These are phyloP conservation scores for Gymnopithys bicolor DNA, from an alignment of 2,797 vertebrate species.

Conservation along the genomic window DNA sequence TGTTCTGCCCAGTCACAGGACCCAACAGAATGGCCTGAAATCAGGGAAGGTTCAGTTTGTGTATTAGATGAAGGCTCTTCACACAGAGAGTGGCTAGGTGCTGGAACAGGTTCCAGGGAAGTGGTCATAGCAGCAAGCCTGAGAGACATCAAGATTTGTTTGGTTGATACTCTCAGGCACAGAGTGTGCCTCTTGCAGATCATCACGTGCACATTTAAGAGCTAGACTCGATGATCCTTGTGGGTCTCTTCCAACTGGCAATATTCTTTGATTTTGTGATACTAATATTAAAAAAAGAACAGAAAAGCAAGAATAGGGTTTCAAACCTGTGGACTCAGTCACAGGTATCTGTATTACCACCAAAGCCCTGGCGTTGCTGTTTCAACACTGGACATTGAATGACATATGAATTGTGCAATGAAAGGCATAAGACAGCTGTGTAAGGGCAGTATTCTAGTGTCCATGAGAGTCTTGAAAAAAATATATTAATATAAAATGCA, in stretches of 20 bases:
- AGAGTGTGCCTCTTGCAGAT: not conserved
- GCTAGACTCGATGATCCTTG: not conserved
- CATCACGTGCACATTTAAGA: not conserved
- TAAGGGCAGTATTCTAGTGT: not conserved
- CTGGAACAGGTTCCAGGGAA: not conserved
- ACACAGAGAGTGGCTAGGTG: not conserved
- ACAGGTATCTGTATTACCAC: not conserved
- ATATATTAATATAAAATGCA: not conserved
- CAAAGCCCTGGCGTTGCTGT: accelerated
- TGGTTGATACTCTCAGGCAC: not conserved
- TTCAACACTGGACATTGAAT: not conserved
- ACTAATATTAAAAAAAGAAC: not conserved
- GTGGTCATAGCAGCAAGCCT: not conserved
- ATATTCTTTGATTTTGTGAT: not conserved
- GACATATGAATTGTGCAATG: not conserved
- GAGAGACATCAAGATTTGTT: not conserved
- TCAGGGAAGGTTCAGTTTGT: not conserved
- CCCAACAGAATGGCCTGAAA: not conserved
- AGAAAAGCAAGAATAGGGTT: not conserved
- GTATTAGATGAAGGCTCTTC: not conserved
- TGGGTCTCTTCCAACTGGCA: not conserved
- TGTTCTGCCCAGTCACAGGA: not conserved
- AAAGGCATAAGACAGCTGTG: not conserved
- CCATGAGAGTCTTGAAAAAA: not conserved
- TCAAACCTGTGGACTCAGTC: not conserved